phyloP scores from a whole-genome alignment of 1,140 invertebrate species.

The Anastrepha obliqua region DNA sequence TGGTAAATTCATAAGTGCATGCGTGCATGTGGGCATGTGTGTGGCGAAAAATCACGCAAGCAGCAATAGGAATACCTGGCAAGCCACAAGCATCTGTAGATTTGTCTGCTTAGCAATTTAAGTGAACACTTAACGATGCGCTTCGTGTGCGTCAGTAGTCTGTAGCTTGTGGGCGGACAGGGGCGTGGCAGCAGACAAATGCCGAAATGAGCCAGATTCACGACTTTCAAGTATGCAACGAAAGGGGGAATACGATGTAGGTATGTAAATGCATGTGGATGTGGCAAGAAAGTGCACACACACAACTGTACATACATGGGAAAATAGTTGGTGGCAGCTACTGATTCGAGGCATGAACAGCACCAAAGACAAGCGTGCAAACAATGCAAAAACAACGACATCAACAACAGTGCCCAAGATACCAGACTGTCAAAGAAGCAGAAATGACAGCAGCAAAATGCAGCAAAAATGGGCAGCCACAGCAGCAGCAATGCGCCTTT shows the following conservation, averaged over 20 bases:
- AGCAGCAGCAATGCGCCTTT: background rate
- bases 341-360: slow-evolving; percentile 26
- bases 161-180: background rate
- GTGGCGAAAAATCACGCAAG: slow-evolving; percentile 1
- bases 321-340: background rate
- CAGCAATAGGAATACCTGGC: slow-evolving; percentile 24
- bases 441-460: background rate
- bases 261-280: background rate
- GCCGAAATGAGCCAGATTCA: background rate
- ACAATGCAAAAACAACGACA: background rate
- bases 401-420: background rate
- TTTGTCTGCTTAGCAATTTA: slow-evolving; percentile 44
- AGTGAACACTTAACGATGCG: slow-evolving; percentile 30
- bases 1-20: background rate
- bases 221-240: background rate
- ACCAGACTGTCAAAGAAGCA: background rate
- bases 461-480: background rate
- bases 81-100: slow-evolving; percentile 34
- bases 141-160: background rate
- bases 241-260: background rate
- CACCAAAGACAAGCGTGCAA: slow-evolving; percentile 30
- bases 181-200: slow-evolving; percentile 17
- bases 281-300: background rate
- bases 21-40: background rate
- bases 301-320: too few relatives aligned